Base-by-base conservation (phyloP, 2,888 invertebrate species). In the Acleris literana region DNA sequence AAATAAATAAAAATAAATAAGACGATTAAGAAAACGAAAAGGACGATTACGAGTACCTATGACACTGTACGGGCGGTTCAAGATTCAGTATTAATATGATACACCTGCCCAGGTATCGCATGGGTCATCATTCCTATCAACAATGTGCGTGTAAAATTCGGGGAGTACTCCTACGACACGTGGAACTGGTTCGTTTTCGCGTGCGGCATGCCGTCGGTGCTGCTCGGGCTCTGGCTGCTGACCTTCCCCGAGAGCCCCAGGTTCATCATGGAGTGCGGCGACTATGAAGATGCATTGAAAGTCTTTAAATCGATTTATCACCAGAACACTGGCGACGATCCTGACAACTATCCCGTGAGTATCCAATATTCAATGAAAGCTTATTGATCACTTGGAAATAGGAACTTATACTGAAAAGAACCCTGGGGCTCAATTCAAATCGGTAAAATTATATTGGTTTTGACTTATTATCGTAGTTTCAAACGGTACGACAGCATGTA, bases 161-260 rank as follows among this genome's bases (percentile, higher is more conserved):
- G 93, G 2, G 71, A 76, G 56, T 96, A 96, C 87, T 93, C 94
- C 20, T 96, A 95, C 84, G 95, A 95, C 75, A 96, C 96, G 22
- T 96, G 96, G 96, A 96, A 96, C 88, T 93, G 96, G 82, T 96
- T 96, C 85, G 96, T 96, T 43, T 94, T 95, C 0, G 93, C 96
- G 0, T 96, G 96, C 83, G 95, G 95, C 4, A 72, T 96, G 5
- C 96, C 96, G 0, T 96, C 96, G 70, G 87, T 96, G 22, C 71
- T 95, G 72, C 93, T 96, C 48, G 95, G 92, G 64, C 87, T 95
- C 69, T 96, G 96, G 96, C 87, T 96, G 9, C 93, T 95, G 74
- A 92, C 94, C 67, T 96, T 96, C 86, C 96, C 96, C 0, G 97
- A 97, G 86, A 96, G 96, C 80, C 97, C 97, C 1, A 97, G 96